Base-by-base conservation (phyloP, 2,888 invertebrate species). In the Agrotis exclamationis region DNA sequence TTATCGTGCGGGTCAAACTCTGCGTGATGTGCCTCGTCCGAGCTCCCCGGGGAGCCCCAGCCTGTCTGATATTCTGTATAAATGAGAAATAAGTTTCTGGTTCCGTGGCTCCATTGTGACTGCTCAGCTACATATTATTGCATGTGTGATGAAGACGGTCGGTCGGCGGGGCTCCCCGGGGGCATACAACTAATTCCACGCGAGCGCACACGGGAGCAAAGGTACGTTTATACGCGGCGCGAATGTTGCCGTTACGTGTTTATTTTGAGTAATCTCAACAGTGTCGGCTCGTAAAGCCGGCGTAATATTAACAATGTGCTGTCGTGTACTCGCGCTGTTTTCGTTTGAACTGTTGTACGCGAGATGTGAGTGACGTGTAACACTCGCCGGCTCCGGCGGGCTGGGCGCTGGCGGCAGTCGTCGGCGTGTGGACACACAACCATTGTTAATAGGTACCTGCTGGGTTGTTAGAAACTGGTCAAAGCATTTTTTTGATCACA, bases 241-340 rank as follows among this genome's bases (percentile, higher is more conserved):
- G 16, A 28, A 65, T 24, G 20, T 22, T 14, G 14, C 33, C 50
- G 16, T 50, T 28, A 57, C 50, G 20, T 45, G 48, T 48, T 20
- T 47, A 51, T 79, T 74, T 74, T 50, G 39, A 80, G 80, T 80
- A 22, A 59, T 59, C 75, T 65, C 59, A 75, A 65, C 67, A 80
- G 28, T 44, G 47, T 56, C n/a, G 16, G 20, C n/a, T 75, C 76
- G 53, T 75, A 59, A 59, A 59, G 20, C 6, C 7, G 39, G 3
- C 50, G 50, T 79, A 18, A 75, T 60, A 53, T 51, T 54, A 66
- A 60, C 68, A 80, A 76, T 57, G 56, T 18, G 70, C 60, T 50
- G 20, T 33, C 65, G 39, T 45, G 53, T 56, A 33, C 33, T 56
- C n/a, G n/a, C 33, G 33, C 6, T 51, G 50, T 44, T 39, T 51